Base-by-base conservation (phyloP, 2,113 vertebrate genomes). In the Circaetus cinerascens region DNA sequence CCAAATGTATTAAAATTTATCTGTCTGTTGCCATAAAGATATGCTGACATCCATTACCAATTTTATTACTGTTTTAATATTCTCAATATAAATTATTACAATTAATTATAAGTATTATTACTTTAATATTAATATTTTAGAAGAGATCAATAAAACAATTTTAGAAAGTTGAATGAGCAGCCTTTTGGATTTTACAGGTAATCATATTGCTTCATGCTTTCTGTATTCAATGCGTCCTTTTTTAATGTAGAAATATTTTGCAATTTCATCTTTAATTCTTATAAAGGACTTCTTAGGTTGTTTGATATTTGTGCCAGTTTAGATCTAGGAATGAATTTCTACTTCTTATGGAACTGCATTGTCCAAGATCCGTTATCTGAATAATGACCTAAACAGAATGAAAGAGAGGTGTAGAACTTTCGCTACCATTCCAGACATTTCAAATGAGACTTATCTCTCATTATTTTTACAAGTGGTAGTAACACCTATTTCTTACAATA, bases 11-110 rank as follows among this genome's bases (percentile, higher is more conserved):
- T 57, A 43, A 59, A 43, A 72, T 23, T 13, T 56, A 16, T 56
- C 10, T 50, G 2, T 62, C 3, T 53, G 9, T 84, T 68, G 6
- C 83, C 27, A 63, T 34, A 79, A 86, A 26, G 11, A 41, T 55
- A 18, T 13, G 3, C 15, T 53, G 22, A 86, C 10, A 66, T 32
- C 6, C 0, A 0, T 66, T 56, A 66, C 40, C 18, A 40, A 15
- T 59, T 60, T 53, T 55, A n/a, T 23, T 62, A 29, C 9, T 55
- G 16, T 17, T 43, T 45, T 15, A 60, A 2, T 66, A 71, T 22
- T 75, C 50, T 32, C 5, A 4, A 4, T n/a, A 17, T 16, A 21
- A 32, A 18, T 48, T 29, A 23, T 14, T 21, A 3, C 13, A 16
- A 45, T 57, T 78, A 32, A 5, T 55, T 46, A 12, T n/a, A 71